Percentiles rank a stretch among this genome's conserved stretches.
Evolutionary conservation across 2,888 invertebrate species (phyloP).

Genomic region (Pandemis cinnamomeana): DNA sequence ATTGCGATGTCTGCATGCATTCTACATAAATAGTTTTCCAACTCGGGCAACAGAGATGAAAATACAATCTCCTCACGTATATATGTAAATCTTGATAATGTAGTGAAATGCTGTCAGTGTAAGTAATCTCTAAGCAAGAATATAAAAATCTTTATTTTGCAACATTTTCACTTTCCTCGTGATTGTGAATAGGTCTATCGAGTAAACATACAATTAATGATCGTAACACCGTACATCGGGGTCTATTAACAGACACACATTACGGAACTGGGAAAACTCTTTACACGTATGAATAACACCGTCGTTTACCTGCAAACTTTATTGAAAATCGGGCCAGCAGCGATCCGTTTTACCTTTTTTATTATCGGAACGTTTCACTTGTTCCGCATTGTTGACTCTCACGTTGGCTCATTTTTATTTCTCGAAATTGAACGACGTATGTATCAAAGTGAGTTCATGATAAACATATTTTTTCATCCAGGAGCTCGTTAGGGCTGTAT

Average conservation of each 20-base stretch:
- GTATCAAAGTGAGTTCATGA: slow-evolving; percentile 63
- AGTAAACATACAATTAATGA: not conserved
- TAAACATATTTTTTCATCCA: slow-evolving; percentile 59
- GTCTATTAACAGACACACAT: slow-evolving; percentile 11
- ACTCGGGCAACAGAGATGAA: slow-evolving; percentile 18
- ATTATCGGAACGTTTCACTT: slow-evolving; percentile 76
- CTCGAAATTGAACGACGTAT: slow-evolving; percentile 68
- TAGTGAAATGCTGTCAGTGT: not conserved
- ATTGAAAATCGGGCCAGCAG: slow-evolving; percentile 70
- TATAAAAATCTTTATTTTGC: not conserved
- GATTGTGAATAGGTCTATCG: not conserved
- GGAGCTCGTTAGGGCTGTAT: slow-evolving; percentile 56
- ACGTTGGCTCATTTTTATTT: slow-evolving; percentile 71
- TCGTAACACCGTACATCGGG: not conserved
- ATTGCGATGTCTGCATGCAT: slow-evolving; percentile 48
- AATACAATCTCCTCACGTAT: slow-evolving; percentile 13
- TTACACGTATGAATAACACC: slow-evolving; percentile 72
- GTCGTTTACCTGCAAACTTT: slow-evolving; percentile 71
- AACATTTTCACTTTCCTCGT: not conserved
- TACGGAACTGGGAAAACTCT: slow-evolving; percentile 47
- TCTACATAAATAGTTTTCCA: slow-evolving; percentile 51
- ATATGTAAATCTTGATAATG: not conserved
- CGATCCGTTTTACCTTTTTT: slow-evolving; percentile 72
- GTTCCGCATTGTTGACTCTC: slow-evolving; percentile 74
- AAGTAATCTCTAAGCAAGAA: not conserved